These are phyloP conservation scores for Arrhopalites spinosus DNA, from an alignment of 2,888 invertebrate genomes.

Conservation along the genomic window DNA sequence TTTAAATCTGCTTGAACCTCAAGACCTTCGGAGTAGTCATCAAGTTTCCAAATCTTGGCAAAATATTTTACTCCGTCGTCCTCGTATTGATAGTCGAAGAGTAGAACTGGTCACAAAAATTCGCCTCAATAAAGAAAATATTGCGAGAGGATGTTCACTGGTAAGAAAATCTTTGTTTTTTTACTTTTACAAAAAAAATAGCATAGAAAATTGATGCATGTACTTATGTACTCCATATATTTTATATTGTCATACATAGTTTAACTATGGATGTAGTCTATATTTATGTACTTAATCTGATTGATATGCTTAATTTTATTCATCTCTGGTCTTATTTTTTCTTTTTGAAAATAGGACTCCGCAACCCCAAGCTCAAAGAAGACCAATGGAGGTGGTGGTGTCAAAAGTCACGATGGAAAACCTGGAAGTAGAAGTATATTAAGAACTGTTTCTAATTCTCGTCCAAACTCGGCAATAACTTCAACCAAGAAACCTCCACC, in stretches of 20 bases:
- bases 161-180: not conserved
- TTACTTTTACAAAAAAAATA: not conserved
- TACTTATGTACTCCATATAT: not conserved
- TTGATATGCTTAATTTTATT: too few relatives aligned
- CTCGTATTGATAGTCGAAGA: conserved; percentile 40
- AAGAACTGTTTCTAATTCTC: conserved; percentile 15
- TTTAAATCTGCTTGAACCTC: conserved; percentile 42
- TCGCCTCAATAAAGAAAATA: conserved; percentile 51
- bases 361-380: conserved; percentile 24
- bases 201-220: not conserved
- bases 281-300: too few relatives aligned
- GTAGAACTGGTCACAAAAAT: conserved; percentile 44
- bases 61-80: conserved; percentile 33
- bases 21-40: conserved; percentile 51
- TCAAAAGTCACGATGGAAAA: conserved; percentile 29
- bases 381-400: not conserved
- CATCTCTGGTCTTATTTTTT: not conserved
- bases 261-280: too few relatives aligned
- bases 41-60: conserved; percentile 54
- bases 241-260: too few relatives aligned
- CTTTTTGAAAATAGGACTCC: conserved; percentile 22
- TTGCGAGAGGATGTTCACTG: conserved; percentile 29
- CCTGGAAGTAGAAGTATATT: conserved; percentile 32
- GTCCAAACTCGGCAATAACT: not conserved
- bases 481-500: not conserved